A percentile compares a stretch with the other conserved stretches of the same genome.
phyloP scores from a whole-genome alignment of 2,888 invertebrate species.

The Phengaris alcon region DNA sequence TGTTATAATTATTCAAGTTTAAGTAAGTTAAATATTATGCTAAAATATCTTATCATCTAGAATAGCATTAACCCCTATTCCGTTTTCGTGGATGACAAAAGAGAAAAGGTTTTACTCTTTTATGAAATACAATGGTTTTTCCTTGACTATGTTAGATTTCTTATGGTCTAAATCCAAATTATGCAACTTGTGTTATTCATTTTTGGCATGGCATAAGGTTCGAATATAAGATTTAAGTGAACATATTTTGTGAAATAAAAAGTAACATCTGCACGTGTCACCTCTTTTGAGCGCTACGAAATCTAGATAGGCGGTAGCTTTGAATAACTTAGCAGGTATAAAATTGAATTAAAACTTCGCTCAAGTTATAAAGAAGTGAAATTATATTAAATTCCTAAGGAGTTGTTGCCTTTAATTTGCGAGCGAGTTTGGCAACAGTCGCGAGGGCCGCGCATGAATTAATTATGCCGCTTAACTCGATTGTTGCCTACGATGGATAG shows the following conservation, averaged over 20 bases:
- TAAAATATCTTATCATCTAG: constrained; percentile 12
- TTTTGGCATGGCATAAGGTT: too few relatives aligned
- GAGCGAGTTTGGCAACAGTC: constrained; percentile 40
- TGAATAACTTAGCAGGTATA: constrained; percentile 30
- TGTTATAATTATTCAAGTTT: constrained; percentile 28
- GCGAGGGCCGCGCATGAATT: constrained; percentile 50
- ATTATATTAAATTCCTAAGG: constrained; percentile 33
- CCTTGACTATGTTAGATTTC: neutral
- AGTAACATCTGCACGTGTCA: constrained; percentile 2
- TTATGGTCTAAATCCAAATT: neutral
- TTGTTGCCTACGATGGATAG: constrained; percentile 49
- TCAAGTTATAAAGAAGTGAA: constrained; percentile 31
- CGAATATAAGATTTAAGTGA: neutral
- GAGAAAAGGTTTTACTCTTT: neutral
- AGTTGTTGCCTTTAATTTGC: constrained; percentile 35
- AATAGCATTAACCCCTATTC: neutral
- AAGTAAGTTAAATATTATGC: constrained; percentile 22
- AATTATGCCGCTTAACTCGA: constrained; percentile 50
- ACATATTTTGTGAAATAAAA: neutral
- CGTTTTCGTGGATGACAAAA: neutral
- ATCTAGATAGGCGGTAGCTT: constrained; percentile 10
- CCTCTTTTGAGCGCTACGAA: neutral
- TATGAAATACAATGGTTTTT: neutral
- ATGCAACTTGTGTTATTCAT: too few relatives aligned
- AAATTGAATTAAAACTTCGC: constrained; percentile 29